phyloP scores from a whole-genome alignment of 2,113 vertebrate species.

The Muscicapa adusta region DNA sequence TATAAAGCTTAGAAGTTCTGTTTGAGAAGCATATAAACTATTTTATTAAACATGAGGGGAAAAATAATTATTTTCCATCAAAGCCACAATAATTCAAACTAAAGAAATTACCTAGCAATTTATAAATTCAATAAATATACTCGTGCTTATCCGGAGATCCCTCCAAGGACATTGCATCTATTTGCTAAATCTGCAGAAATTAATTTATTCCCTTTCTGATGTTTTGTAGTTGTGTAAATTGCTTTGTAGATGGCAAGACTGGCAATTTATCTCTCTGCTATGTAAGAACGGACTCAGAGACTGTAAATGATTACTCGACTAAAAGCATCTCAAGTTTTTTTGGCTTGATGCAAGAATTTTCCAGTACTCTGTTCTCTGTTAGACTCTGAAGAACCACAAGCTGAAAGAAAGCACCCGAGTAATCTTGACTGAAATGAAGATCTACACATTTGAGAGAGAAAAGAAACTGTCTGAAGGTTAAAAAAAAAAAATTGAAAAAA shows the following conservation, averaged over 20 bases:
- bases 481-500: neutral
- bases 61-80: neutral
- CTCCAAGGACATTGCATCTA: neutral
- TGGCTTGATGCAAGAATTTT: neutral
- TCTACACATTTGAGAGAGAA: neutral
- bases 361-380: neutral
- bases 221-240: neutral
- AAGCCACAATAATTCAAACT: neutral
- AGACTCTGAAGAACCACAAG: neutral
- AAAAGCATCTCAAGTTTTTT: neutral
- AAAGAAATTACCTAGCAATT: neutral
- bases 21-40: neutral
- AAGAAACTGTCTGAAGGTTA: neutral
- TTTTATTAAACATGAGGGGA: neutral
- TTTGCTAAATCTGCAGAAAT: neutral
- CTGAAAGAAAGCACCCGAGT: neutral
- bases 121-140: conserved; percentile 30
- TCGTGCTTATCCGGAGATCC: neutral
- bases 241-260: neutral
- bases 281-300: neutral
- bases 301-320: neutral
- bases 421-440: neutral
- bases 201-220: conserved; percentile 6
- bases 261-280: neutral
- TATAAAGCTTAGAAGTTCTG: neutral